Percentiles rank a stretch among this genome's conserved stretches.
Evolutionary conservation across 2,113 vertebrate species (phyloP).

Genomic region (Anolis carolinensis): DNA sequence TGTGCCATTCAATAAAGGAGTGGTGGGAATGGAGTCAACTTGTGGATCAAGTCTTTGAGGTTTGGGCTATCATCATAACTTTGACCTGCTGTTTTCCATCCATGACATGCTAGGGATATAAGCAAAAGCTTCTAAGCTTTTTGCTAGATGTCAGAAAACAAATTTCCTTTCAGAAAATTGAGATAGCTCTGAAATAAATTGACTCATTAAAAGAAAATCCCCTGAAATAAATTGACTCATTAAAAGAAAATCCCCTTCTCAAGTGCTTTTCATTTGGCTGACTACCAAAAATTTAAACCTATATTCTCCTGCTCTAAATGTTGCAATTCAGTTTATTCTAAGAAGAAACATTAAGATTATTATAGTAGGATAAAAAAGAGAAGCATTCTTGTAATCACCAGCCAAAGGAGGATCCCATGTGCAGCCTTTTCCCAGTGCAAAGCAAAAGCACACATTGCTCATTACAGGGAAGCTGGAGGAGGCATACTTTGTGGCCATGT

Average conservation of each 20-base stretch:
- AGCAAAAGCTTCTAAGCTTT: not conserved
- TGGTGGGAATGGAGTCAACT: too few relatives aligned
- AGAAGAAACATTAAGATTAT: not conserved
- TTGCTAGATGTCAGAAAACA: not conserved
- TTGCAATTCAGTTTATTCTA: not conserved
- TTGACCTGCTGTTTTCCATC: too few relatives aligned
- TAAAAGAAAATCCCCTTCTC: not conserved
- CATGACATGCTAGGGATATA: too few relatives aligned
- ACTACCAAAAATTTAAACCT: not conserved
- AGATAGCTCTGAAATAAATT: not conserved
- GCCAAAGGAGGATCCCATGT: not conserved
- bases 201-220: not conserved
- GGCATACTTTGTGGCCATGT: not conserved
- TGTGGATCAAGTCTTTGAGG: too few relatives aligned
- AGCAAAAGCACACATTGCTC: not conserved
- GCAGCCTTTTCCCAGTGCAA: not conserved
- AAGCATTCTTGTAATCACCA: not conserved
- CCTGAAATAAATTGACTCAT: not conserved
- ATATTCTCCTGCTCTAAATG: not conserved
- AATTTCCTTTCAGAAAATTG: not conserved
- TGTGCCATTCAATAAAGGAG: too few relatives aligned
- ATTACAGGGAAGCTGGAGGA: not conserved
- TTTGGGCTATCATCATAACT: too few relatives aligned
- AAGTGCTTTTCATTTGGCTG: not conserved
- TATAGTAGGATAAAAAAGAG: not conserved